Conservation (phyloP, 2,113 vertebrate genomes). For the Campylomormyrus numenius region DNA sequence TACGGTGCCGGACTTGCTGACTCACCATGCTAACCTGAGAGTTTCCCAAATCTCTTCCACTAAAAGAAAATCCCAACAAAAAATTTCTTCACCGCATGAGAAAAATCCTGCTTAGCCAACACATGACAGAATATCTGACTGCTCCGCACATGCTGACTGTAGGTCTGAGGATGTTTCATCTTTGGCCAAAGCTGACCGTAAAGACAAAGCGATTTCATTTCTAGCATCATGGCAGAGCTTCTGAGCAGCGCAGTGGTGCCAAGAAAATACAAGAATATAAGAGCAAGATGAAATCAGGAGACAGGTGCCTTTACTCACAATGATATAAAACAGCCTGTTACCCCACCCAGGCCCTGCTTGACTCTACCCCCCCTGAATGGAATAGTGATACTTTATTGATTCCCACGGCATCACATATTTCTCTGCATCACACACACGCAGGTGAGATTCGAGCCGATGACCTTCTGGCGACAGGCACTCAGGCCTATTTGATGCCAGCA, state of each 20-base stretch:
- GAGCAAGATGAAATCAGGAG: not conserved
- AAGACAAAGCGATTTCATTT: not conserved
- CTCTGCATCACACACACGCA: not conserved
- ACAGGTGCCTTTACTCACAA: not conserved
- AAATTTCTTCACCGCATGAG: not conserved
- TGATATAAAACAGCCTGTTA: not conserved
- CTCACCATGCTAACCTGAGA: not conserved
- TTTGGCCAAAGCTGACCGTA: not conserved
- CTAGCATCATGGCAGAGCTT: not conserved
- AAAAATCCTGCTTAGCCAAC: not conserved
- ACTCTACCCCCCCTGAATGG: not conserved
- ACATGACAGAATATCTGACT: not conserved
- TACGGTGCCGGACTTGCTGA: not conserved
- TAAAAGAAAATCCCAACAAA: not conserved
- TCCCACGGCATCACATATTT: not conserved
- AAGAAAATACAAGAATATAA: not conserved
- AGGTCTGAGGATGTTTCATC: not conserved
- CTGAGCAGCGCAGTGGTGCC: not conserved
- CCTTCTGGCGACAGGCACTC: not conserved
- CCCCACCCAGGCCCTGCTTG: not conserved
- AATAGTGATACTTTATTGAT: not conserved
- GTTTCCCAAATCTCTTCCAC: not conserved
- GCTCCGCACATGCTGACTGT: not conserved
- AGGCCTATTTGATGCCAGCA: not conserved
- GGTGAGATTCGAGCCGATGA: not conserved